These are phyloP conservation scores for Oxycera nigricornis DNA, from an alignment of 2,888 invertebrate genomes.

Conservation along the genomic window DNA sequence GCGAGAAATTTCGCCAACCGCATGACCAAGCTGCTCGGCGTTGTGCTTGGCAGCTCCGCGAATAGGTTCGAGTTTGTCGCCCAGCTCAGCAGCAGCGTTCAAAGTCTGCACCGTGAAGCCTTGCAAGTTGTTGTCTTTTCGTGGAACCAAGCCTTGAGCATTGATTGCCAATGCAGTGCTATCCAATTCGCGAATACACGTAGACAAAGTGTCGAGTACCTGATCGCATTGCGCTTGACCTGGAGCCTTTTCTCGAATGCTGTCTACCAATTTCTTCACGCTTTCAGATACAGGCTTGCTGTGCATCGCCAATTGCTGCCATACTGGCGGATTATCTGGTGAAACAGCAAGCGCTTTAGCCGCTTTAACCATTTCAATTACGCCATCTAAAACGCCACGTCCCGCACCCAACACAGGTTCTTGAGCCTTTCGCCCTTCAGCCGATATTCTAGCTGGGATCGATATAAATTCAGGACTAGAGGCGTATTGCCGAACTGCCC, in stretches of 20 bases:
- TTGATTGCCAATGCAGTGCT: constrained; percentile 87
- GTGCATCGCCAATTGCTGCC: constrained; percentile 93
- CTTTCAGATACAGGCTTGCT: constrained; percentile 96
- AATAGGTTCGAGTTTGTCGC: constrained; percentile 86
- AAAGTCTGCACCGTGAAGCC: constrained; percentile 81
- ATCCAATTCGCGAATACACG: constrained; percentile 82
- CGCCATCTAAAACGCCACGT: constrained; percentile 78
- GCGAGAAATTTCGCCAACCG: constrained; percentile 75
- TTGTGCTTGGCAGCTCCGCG: constrained; percentile 85
- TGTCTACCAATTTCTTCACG: constrained; percentile 91
- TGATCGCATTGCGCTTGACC: constrained; percentile 93
- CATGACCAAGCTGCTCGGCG: constrained; percentile 92
- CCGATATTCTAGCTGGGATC: constrained; percentile 89
- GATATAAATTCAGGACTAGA: constrained; percentile 93
- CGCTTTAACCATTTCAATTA: constrained; percentile 87
- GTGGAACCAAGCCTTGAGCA: constrained; percentile 76
- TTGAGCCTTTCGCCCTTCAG: constrained; percentile 82
- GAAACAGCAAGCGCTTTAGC: constrained; percentile 88
- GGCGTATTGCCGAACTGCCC: constrained; percentile 90
- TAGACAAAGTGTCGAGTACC: constrained; percentile 78
- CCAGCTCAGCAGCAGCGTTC: constrained; percentile 79
- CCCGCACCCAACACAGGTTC: constrained; percentile 89
- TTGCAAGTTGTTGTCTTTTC: constrained; percentile 75
- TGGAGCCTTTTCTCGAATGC: constrained; percentile 93
- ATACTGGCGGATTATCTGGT: constrained; percentile 90